These are phyloP conservation scores for Amblyjoppa proteus DNA, from an alignment of 2,888 invertebrate genomes.

Conservation along the genomic window DNA sequence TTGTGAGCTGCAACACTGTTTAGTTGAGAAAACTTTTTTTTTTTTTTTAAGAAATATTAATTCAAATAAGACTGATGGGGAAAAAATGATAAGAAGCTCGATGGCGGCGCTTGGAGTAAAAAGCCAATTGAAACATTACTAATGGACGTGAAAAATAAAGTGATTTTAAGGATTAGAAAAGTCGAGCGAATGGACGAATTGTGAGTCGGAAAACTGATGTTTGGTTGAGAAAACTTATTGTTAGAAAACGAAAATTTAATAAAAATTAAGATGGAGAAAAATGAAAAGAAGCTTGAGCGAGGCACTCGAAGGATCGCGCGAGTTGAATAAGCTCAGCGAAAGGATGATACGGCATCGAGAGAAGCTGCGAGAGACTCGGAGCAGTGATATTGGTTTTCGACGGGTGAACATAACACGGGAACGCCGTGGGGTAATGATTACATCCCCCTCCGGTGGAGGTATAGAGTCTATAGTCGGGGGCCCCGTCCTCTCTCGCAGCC, in stretches of 20 bases:
- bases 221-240: too few relatives aligned
- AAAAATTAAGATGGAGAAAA: not conserved
- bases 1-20: too few relatives aligned
- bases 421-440: conserved; percentile 59
- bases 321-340: not conserved
- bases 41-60: too few relatives aligned
- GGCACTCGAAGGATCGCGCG: not conserved
- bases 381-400: conserved; percentile 29
- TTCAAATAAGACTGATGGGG: not conserved
- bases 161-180: too few relatives aligned
- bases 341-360: not conserved
- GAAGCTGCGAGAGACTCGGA: not conserved
- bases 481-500: conserved; percentile 19
- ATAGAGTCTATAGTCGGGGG: conserved; percentile 26
- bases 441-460: conserved; percentile 42
- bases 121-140: not conserved
- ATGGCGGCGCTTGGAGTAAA: not conserved
- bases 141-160: too few relatives aligned
- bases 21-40: too few relatives aligned
- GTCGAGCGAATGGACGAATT: not conserved
- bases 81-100: not conserved
- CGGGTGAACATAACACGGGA: conserved; percentile 49
- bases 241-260: not conserved
- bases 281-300: not conserved
- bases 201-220: too few relatives aligned